Base-by-base conservation (phyloP, 2,113 vertebrate genomes). In the Raja brachyura region DNA sequence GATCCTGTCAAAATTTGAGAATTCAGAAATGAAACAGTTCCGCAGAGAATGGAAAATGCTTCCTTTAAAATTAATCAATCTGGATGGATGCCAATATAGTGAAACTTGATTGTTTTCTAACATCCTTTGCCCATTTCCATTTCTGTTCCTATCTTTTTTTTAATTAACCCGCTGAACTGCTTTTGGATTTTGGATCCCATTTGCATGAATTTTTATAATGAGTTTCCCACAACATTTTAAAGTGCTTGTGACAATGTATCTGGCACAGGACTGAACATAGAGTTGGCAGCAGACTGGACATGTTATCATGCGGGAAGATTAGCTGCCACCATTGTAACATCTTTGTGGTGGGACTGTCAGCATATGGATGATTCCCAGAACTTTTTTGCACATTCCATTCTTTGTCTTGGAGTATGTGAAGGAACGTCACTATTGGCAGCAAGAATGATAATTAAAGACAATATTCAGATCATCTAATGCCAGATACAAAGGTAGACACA, bases 101-200 rank as follows among this genome's bases (percentile, higher is more conserved):
- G 4, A 48, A 28, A 14, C 68, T 28, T 48, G 20, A 54, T 25
- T 88, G 28, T 16, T 63, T 59, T 33, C 68, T 92, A 28, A 88
- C 14, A 31, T 66, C 61, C 83, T 88, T n/a, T 86, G 81, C n/a
- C 56, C 25, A 59, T 86, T 86, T 86, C 56, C 56, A n/a, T 86
- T 63, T 63, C n/a, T 63, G n/a, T 66, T 63, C 28, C 83, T 73
- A 1, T 28, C 5, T 7, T 33, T 92, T 20, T 92, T 92, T 92
- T 6, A 14, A 48, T 73, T 18, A 2, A 7, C 20, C 18, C 0
- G n/a, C 1, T 33, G 61, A 39, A 22, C 56, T n/a, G 25, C 31
- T 20, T 6, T 11, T 13, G 8, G 63, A 39, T 92, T 31, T 39
- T 25, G 18, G 63, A n/a, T 33, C 88, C 88, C 33, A 13, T 70